phyloP scores from a whole-genome alignment of 37 sponge, comb jelly and placozoan genomes.

The Bolinopsis microptera region DNA sequence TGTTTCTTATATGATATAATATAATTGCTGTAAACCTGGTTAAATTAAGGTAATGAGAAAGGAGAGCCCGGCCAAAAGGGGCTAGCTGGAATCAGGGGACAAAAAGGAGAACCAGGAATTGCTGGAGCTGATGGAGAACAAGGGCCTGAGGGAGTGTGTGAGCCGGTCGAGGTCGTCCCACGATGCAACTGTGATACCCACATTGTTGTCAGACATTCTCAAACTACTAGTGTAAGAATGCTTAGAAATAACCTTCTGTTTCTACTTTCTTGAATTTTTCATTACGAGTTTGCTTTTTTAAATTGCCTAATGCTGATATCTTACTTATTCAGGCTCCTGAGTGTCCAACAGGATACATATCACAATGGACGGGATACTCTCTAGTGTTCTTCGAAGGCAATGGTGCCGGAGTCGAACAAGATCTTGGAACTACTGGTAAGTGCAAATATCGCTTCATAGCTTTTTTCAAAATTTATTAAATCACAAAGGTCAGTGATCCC shows the following conservation, averaged over 20 bases:
- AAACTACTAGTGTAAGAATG: neutral
- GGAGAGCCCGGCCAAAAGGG: slow-evolving; percentile 13
- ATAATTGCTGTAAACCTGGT: neutral
- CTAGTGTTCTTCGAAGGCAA: slow-evolving; percentile 62
- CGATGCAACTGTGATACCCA: slow-evolving; percentile 20
- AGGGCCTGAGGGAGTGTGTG: slow-evolving; percentile 2
- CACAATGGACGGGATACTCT: slow-evolving; percentile 49
- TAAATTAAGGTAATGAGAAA: neutral
- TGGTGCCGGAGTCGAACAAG: slow-evolving; percentile 21
- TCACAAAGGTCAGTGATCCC: no score
- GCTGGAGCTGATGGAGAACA: slow-evolving; percentile 31
- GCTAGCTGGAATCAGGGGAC: slow-evolving; percentile 41
- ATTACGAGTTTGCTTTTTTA: no score
- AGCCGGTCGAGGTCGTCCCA: neutral
- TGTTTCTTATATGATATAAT: no score
- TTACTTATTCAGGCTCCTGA: neutral
- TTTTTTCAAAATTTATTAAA: no score
- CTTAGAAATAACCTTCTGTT: no score
- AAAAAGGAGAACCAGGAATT: slow-evolving; percentile 34
- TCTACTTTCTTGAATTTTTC: no score
- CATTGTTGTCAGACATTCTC: neutral
- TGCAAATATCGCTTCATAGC: no score
- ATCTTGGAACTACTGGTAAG: slow-evolving; percentile 51
- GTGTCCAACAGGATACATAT: neutral
- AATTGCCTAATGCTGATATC: no score